A percentile compares a stretch with the other conserved stretches of the same genome.
Evolutionary conservation across 2,113 vertebrate species (phyloP).

Genomic region (Oceanodroma tethys): DNA sequence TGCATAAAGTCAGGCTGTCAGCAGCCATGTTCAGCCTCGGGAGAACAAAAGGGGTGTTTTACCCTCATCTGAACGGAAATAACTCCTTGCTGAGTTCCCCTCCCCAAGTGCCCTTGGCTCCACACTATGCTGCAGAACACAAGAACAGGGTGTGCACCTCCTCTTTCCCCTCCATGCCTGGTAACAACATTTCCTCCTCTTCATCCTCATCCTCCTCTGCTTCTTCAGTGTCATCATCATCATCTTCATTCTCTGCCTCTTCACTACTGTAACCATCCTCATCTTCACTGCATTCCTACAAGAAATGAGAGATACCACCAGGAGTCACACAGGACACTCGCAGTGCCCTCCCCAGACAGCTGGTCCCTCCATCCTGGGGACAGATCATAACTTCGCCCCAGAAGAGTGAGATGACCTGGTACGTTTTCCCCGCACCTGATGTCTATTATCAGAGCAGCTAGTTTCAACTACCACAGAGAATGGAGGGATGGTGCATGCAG

Average conservation of each 20-base stretch:
- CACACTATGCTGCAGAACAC: background rate
- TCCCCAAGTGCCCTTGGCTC: background rate
- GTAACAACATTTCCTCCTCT: slow-evolving; percentile 92
- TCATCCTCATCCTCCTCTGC: slow-evolving; percentile 87
- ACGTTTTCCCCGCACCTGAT: background rate
- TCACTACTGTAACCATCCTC: slow-evolving; percentile 83
- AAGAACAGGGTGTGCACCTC: slow-evolving; percentile 78
- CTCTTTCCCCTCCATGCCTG: slow-evolving; percentile 98
- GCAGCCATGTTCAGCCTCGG: background rate
- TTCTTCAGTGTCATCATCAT: slow-evolving; percentile 83
- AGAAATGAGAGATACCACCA: background rate
- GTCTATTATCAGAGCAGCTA: background rate
- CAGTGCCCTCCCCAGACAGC: background rate
- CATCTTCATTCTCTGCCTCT: slow-evolving; percentile 83
- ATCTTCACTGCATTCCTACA: slow-evolving; percentile 89
- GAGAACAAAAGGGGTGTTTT: background rate
- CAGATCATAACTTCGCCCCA: background rate
- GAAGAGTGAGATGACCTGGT: background rate
- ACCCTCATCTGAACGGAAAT: background rate
- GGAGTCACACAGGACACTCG: background rate
- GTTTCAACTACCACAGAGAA: background rate
- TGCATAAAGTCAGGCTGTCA: background rate
- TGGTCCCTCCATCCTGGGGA: background rate
- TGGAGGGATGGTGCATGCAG: background rate
- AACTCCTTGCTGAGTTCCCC: background rate